A percentile compares a stretch with the other conserved stretches of the same genome.
Conservation (phyloP, 2,797 vertebrate species). For the Crypturellus tataupa region DNA sequence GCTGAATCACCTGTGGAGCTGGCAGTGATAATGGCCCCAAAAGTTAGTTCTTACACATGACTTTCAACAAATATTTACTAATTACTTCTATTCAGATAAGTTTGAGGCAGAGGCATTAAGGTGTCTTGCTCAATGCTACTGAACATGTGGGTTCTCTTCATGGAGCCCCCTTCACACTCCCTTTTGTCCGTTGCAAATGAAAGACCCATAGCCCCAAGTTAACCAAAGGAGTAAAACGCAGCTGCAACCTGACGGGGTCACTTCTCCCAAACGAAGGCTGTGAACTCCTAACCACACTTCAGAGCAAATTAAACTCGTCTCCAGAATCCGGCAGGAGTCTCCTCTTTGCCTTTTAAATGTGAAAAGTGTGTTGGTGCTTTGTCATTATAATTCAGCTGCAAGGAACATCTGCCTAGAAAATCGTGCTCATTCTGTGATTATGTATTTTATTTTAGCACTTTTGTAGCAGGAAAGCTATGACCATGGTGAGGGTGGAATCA, state of each 20-base stretch:
- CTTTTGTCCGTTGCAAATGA: fast-evolving
- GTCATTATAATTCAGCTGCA: neutral
- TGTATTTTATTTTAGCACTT: neutral
- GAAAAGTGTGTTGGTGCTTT: neutral
- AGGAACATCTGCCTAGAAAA: neutral
- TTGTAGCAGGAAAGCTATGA: neutral
- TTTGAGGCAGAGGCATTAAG: neutral
- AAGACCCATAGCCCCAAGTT: neutral
- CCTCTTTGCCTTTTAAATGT: neutral
- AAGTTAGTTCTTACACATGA: neutral
- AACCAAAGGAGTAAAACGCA: neutral
- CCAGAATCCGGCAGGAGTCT: neutral
- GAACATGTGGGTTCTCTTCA: neutral
- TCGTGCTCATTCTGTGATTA: neutral
- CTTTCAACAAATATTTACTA: neutral
- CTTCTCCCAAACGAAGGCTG: neutral
- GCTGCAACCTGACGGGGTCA: neutral
- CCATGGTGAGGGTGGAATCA: neutral
- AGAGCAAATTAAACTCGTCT: neutral
- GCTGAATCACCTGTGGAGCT: neutral
- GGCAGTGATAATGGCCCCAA: neutral
- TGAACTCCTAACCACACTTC: neutral
- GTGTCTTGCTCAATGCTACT: neutral
- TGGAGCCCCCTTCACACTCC: neutral
- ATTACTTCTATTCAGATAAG: neutral